Conservation (phyloP, 2,113 vertebrate genomes). For the Merops nubicus region DNA sequence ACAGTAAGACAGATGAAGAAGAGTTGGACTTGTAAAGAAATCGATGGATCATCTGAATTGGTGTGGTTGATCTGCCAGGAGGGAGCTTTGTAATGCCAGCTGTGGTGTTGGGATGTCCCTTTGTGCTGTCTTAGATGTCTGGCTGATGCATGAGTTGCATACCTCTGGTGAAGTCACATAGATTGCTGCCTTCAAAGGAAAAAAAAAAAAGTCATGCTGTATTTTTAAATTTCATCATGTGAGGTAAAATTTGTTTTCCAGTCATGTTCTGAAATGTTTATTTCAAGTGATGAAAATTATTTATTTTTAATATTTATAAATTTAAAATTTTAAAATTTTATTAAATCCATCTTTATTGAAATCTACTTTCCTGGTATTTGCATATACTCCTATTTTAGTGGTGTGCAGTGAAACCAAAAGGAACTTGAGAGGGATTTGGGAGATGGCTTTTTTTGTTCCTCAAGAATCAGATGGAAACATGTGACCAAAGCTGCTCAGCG, state of each 20-base stretch:
- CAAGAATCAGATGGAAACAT: background rate
- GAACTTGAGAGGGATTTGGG: background rate
- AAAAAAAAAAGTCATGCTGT: too few species aligned
- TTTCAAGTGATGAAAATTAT: background rate
- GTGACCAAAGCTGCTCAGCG: background rate
- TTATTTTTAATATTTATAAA: too few species aligned
- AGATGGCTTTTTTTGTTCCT: background rate
- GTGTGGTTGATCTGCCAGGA: background rate
- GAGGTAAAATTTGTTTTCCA: background rate
- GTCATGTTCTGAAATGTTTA: too few species aligned
- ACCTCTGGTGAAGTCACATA: background rate
- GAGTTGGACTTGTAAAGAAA: background rate
- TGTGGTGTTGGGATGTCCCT: background rate
- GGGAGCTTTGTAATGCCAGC: background rate
- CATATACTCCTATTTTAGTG: fast-evolving
- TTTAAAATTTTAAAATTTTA: too few species aligned
- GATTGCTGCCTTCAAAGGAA: background rate
- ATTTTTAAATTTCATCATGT: background rate
- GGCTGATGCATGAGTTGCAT: background rate
- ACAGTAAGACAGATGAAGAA: background rate
- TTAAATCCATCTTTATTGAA: background rate
- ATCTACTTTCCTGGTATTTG: background rate
- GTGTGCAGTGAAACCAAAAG: fast-evolving
- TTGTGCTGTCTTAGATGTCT: background rate
- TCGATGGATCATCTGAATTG: background rate